These are phyloP conservation scores for Cerceris ruficornis DNA, from an alignment of 2,888 invertebrate species.

Conservation along the genomic window DNA sequence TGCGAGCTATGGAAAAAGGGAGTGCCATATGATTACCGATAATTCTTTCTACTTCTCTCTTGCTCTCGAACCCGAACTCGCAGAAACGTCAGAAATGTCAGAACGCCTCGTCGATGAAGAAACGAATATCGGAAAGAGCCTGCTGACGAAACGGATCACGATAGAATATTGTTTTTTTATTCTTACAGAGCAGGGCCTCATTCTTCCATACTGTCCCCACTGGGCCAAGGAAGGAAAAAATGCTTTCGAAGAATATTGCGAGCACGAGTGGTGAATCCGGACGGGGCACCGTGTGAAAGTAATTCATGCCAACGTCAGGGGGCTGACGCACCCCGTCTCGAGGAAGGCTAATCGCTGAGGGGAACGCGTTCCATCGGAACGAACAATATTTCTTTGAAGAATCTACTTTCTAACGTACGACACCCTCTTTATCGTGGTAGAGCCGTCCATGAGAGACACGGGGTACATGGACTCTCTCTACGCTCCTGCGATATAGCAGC, in stretches of 20 bases:
- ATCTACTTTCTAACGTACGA: conserved; percentile 10
- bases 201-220: conserved; percentile 40
- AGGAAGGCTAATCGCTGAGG: background rate
- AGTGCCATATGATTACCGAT: conserved; percentile 18
- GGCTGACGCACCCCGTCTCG: background rate
- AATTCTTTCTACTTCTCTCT: conserved; percentile 11
- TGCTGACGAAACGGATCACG: conserved; percentile 22
- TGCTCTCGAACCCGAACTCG: no score
- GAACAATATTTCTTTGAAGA: background rate
- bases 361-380: conserved; percentile 11
- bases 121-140: conserved; percentile 6
- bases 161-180: conserved; percentile 34
- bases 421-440: conserved; percentile 24
- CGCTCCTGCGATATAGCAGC: conserved; percentile 37
- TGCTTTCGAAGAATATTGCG: conserved; percentile 46
- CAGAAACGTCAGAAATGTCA: conserved; percentile 10
- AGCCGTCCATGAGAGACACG: conserved; percentile 7
- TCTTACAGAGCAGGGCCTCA: conserved; percentile 26
- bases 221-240: conserved; percentile 32
- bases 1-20: conserved; percentile 5
- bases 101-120: conserved; percentile 1
- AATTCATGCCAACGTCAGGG: conserved; percentile 14
- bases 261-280: conserved; percentile 33
- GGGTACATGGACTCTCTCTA: conserved; percentile 4
- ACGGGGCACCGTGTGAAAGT: conserved; percentile 13